Base-by-base conservation (phyloP, 2,797 vertebrate species). In the Molossus alvarezi region DNA sequence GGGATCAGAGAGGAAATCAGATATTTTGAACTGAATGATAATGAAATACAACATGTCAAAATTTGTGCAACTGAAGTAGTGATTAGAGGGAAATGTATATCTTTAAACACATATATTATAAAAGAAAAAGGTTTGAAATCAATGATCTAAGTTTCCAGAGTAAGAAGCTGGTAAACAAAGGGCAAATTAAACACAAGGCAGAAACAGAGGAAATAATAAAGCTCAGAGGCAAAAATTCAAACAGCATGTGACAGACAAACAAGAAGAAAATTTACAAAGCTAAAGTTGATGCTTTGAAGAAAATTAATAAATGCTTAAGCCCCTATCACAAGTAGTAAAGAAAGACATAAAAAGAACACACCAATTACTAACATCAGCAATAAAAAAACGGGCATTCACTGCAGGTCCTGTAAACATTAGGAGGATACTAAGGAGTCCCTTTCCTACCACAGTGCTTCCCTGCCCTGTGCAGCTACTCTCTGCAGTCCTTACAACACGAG, bases 131-230 rank as follows among this genome's bases (percentile, higher is more conserved):
- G 20, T 55, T 87, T 88, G 55, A 81, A 65, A 76, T 87, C 64
- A 81, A 9, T 48, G 6, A 29, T 45, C 51, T 82, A 69, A 29
- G 21, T 33, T 55, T n/a, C 14, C 51, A 55, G 9, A 55, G 51
- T 55, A 77, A 55, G 51, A 77, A 72, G 18, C 5, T 65, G 41
- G 33, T 53, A 80, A 81, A 64, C 58, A 94, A 80, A 80, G n/a
- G 90, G 15, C 48, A 77, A 90, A 93, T 53, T 67, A 69, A 65
- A 51, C 48, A 60, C 41, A 84, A 62, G 20, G 11, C 72, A 62
- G 57, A 94, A 88, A 81, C n/a, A 89, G 60, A 86, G 57, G 14
- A 79, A 88, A 72, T 73, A 79, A 84, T 41, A 71, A 60, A 60
- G 60, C 41, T 9, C 58, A 67, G 29, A 48, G 21, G 29, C 27